phyloP scores from a whole-genome alignment of 2,797 vertebrate genomes.

The Enoplosus armatus region DNA sequence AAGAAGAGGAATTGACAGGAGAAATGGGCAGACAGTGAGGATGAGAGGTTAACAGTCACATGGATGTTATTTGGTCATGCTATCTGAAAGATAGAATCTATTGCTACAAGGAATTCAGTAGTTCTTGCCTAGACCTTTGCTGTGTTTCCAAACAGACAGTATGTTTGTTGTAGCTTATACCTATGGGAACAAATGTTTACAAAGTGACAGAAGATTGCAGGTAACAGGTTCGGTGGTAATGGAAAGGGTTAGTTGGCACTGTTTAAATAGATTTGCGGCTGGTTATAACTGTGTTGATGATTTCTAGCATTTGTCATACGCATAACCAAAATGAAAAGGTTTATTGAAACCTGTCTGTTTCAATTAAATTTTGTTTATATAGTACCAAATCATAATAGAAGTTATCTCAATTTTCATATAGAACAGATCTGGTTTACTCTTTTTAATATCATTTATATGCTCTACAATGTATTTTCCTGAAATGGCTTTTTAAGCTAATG shows the following conservation, averaged over 20 bases:
- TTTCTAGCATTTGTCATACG: not conserved
- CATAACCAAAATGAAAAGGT: not conserved
- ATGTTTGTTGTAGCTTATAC: not conserved
- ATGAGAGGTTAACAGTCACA: conserved; percentile 11
- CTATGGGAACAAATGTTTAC: not conserved
- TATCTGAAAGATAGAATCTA: not conserved
- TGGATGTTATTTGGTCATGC: not conserved
- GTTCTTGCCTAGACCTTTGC: not conserved
- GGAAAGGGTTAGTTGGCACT: not conserved
- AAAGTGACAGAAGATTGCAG: not conserved
- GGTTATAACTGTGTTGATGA: not conserved
- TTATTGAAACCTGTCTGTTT: not conserved
- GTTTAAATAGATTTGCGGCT: not conserved
- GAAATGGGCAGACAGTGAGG: not conserved
- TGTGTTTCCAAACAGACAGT: not conserved
- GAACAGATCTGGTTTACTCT: too few relatives aligned
- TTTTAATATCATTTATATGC: too few relatives aligned
- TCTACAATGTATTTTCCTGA: not conserved
- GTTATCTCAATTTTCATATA: too few relatives aligned
- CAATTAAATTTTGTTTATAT: too few relatives aligned
- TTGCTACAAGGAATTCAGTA: not conserved
- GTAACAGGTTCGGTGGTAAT: not conserved
- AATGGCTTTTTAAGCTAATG: not conserved
- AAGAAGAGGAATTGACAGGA: conserved; percentile 15
- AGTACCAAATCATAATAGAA: too few relatives aligned